Conservation (phyloP, 2,888 invertebrate genomes). For the Creontiades dilutus region DNA sequence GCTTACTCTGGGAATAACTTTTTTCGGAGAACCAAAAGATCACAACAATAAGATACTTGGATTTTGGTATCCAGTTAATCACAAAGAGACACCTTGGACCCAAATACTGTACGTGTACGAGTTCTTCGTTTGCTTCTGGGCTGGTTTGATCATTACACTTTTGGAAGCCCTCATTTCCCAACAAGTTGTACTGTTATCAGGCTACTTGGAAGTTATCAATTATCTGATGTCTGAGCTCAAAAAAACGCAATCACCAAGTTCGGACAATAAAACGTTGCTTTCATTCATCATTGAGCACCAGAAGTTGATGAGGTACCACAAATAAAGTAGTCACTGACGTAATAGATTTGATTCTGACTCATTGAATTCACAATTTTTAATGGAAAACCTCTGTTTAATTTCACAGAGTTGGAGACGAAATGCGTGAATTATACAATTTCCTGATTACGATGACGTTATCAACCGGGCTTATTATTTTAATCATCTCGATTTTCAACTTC, state of each 20-base stretch:
- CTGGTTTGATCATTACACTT: slow-evolving; percentile 34
- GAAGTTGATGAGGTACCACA: slow-evolving; percentile 1
- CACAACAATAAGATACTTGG: slow-evolving; percentile 40
- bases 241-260: background rate
- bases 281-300: slow-evolving; percentile 5
- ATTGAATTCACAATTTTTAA: background rate
- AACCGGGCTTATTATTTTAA: slow-evolving; percentile 45
- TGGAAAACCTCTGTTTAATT: background rate
- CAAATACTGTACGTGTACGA: slow-evolving; percentile 61
- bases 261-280: background rate
- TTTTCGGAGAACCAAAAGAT: slow-evolving; percentile 10
- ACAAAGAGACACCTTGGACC: slow-evolving; percentile 33
- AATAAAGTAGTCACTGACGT: background rate
- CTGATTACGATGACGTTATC: slow-evolving; percentile 41
- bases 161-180: slow-evolving; percentile 47
- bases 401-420: slow-evolving; percentile 50
- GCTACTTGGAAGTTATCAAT: slow-evolving; percentile 28
- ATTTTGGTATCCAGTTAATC: slow-evolving; percentile 47
- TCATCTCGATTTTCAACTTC: slow-evolving; percentile 57
- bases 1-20: slow-evolving; percentile 24
- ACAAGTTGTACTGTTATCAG: background rate
- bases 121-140: background rate
- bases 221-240: slow-evolving; percentile 17
- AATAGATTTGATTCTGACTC: background rate
- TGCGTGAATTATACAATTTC: slow-evolving; percentile 11